Evolutionary conservation across 2,797 vertebrate species (phyloP).

Genomic region (Parotocinclus haroldoi): DNA sequence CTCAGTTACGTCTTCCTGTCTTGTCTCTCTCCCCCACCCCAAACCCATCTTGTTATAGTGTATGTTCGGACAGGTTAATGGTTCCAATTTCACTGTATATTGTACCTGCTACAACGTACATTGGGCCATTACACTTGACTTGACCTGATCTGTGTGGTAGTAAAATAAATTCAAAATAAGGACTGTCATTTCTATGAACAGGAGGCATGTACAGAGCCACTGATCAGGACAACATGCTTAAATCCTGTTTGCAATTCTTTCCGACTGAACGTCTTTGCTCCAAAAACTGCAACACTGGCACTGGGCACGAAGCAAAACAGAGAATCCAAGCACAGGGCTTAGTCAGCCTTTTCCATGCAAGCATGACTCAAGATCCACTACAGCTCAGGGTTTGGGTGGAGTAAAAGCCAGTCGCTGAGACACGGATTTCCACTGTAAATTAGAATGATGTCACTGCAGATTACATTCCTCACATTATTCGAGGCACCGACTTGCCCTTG

Average conservation of each 20-base stretch:
- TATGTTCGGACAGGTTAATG: no score
- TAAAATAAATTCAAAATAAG: no score
- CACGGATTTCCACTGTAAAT: slow-evolving; percentile 56
- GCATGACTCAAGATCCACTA: slow-evolving; percentile 18
- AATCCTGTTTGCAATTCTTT: slow-evolving; percentile 28
- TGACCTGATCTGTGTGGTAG: no score
- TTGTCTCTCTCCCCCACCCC: no score
- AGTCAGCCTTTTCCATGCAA: slow-evolving; percentile 8
- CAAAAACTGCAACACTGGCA: slow-evolving; percentile 25
- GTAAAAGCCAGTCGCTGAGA: slow-evolving; percentile 50
- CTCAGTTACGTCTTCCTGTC: no score
- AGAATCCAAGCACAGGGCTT: slow-evolving; percentile 6
- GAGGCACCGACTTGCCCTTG: slow-evolving; percentile 26
- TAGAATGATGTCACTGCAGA: slow-evolving; percentile 60
- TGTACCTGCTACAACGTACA: no score
- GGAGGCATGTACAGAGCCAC: no score
- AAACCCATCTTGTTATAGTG: no score
- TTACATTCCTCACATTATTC: slow-evolving; percentile 53
- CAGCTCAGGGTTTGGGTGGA: slow-evolving; percentile 37
- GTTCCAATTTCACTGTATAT: no score
- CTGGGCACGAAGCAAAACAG: slow-evolving; percentile 7
- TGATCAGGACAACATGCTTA: no score
- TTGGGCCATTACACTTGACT: no score
- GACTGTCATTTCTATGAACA: no score
- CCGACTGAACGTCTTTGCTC: slow-evolving; percentile 7